phyloP scores from a whole-genome alignment of 2,113 vertebrate genomes.

The Austrofundulus limnaeus region DNA sequence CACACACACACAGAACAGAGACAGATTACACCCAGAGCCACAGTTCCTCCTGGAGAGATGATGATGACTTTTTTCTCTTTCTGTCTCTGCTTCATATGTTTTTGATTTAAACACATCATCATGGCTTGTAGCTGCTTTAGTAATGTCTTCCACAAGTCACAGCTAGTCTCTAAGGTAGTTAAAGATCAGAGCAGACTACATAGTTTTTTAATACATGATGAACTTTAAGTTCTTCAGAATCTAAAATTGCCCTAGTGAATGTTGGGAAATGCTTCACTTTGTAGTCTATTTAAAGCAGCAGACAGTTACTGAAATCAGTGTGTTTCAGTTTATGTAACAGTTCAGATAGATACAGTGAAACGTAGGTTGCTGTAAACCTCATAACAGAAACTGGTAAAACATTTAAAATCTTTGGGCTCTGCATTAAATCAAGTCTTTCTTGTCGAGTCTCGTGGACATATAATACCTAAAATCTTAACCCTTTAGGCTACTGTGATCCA shows the following conservation, averaged over 20 bases:
- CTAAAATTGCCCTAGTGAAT: neutral
- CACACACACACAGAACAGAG: conserved; percentile 21
- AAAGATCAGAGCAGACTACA: conserved; percentile 3
- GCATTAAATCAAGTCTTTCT: neutral
- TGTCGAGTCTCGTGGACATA: neutral
- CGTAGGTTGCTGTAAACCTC: neutral
- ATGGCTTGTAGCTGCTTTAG: conserved; percentile 10
- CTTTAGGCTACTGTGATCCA: neutral
- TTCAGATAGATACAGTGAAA: neutral
- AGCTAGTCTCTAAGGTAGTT: conserved; percentile 12
- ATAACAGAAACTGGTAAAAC: neutral
- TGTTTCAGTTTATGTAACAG: neutral
- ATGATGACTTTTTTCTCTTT: conserved; percentile 27
- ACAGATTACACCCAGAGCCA: conserved; percentile 32
- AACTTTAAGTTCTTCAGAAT: neutral
- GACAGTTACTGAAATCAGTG: conserved; percentile 1
- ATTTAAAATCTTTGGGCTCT: neutral
- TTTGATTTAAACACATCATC: conserved; percentile 48
- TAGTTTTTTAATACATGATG: neutral
- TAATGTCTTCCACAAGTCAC: conserved; percentile 31
- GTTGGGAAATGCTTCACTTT: conserved; percentile 10
- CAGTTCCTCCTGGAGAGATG: neutral
- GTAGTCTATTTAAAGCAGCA: neutral
- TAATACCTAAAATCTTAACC: conserved; percentile 1
- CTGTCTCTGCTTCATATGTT: conserved; percentile 33